These are phyloP conservation scores for Lerema accius DNA, from an alignment of 1,140 invertebrate species.

Conservation along the genomic window DNA sequence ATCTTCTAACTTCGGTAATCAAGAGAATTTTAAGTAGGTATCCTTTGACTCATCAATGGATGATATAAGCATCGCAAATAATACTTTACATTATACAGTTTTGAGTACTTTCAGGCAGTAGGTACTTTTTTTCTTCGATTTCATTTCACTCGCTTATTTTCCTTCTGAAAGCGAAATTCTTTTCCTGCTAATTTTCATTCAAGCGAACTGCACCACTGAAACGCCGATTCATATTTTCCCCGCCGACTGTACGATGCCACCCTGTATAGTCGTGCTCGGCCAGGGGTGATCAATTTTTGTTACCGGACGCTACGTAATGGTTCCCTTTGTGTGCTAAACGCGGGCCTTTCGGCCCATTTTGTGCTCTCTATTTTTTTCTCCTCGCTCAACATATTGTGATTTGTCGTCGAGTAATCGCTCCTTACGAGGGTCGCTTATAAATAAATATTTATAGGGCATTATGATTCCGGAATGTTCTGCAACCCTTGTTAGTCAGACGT, in stretches of 20 bases:
- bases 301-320: slow-evolving; percentile 37
- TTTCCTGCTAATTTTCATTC: too few species aligned
- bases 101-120: not conserved
- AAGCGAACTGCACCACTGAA: not conserved
- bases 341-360: slow-evolving; percentile 11
- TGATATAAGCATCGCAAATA: too few species aligned
- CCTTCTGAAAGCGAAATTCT: not conserved
- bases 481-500: slow-evolving; percentile 6
- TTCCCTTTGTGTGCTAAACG: slow-evolving; percentile 28
- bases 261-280: not conserved
- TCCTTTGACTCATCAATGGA: too few species aligned
- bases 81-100: not conserved
- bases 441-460: slow-evolving; percentile 29
- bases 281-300: slow-evolving; percentile 33
- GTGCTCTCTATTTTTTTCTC: slow-evolving; percentile 5
- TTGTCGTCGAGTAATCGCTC: slow-evolving; percentile 22
- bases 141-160: not conserved
- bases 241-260: not conserved
- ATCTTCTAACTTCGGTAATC: too few species aligned
- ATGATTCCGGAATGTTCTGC: slow-evolving; percentile 4
- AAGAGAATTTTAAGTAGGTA: too few species aligned
- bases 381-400: slow-evolving; percentile 7
- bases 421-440: slow-evolving; percentile 21
- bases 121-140: not conserved
- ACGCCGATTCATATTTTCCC: not conserved